Conservation (phyloP, 1,140 invertebrate genomes). For the Drosophila leontia region DNA sequence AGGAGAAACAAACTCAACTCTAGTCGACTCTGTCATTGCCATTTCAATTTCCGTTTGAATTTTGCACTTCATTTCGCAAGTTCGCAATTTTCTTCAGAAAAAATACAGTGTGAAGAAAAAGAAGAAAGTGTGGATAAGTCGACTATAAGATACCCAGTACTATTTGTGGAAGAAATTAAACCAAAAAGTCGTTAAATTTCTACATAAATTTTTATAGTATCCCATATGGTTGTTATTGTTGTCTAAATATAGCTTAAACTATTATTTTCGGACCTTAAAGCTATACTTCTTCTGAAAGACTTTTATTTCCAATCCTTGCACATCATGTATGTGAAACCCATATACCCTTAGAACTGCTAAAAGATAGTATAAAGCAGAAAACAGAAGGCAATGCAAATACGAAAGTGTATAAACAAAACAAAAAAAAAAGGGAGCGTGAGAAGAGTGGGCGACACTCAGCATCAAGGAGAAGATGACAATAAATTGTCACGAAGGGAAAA, state of each 20-base stretch:
- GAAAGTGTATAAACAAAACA: constrained; percentile 65
- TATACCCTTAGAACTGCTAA: neutral
- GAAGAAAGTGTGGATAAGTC: neutral
- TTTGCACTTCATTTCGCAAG: constrained; percentile 84
- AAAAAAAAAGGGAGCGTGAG: constrained; percentile 50
- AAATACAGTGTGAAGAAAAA: constrained; percentile 16
- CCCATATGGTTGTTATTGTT: neutral
- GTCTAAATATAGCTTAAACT: too few relatives aligned
- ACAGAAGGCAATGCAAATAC: constrained; percentile 78
- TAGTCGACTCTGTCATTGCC: constrained; percentile 80
- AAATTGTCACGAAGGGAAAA: constrained; percentile 64
- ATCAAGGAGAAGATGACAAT: constrained; percentile 73
- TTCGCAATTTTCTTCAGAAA: constrained; percentile 75
- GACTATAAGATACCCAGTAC: neutral
- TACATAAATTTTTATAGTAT: neutral
- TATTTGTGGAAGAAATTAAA: neutral
- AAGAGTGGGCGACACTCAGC: constrained; percentile 37
- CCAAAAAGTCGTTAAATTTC: neutral
- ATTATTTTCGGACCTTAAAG: too few relatives aligned
- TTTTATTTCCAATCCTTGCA: too few relatives aligned
- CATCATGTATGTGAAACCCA: neutral
- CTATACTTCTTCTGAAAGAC: too few relatives aligned
- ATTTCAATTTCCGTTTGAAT: constrained; percentile 84
- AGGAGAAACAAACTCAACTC: constrained; percentile 55
- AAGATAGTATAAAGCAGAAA: constrained; percentile 13